Evolutionary conservation across 2,888 invertebrate species (phyloP).

Genomic region (Globia sparganii): DNA sequence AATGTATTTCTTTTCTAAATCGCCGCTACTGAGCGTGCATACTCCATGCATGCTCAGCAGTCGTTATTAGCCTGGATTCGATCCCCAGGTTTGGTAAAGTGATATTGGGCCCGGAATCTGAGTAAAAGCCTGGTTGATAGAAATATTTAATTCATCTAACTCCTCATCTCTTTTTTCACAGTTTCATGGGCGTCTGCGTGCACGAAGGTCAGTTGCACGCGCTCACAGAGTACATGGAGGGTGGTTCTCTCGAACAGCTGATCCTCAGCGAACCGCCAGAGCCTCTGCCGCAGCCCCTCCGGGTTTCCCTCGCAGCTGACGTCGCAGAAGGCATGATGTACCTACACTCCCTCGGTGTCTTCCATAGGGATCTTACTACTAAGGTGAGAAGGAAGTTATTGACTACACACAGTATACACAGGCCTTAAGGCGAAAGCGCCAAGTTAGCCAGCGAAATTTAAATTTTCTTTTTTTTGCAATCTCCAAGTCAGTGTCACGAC

Average conservation of each 20-base stretch:
- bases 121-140: neutral
- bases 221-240: slow-evolving; percentile 98
- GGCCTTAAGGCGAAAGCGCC: too few species aligned
- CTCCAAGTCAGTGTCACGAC: neutral
- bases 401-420: neutral
- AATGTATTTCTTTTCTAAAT: slow-evolving; percentile 13
- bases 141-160: slow-evolving; percentile 7
- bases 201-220: slow-evolving; percentile 99
- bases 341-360: slow-evolving; percentile 97
- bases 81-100: too few species aligned
- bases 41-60: neutral
- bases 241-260: slow-evolving; percentile 97
- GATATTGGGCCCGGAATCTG: neutral
- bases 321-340: slow-evolving; percentile 98
- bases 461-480: neutral
- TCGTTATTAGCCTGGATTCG: neutral
- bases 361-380: slow-evolving; percentile 98
- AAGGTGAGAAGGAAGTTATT: slow-evolving; percentile 91
- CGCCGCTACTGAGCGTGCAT: neutral
- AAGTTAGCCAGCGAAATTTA: too few species aligned
- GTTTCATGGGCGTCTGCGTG: slow-evolving; percentile 98
- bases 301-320: slow-evolving; percentile 96
- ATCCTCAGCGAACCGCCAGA: slow-evolving; percentile 93
- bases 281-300: slow-evolving; percentile 94
- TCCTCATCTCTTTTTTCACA: slow-evolving; percentile 79